Base-by-base conservation (phyloP, 2,797 vertebrate species). In the Ispidina picta region DNA sequence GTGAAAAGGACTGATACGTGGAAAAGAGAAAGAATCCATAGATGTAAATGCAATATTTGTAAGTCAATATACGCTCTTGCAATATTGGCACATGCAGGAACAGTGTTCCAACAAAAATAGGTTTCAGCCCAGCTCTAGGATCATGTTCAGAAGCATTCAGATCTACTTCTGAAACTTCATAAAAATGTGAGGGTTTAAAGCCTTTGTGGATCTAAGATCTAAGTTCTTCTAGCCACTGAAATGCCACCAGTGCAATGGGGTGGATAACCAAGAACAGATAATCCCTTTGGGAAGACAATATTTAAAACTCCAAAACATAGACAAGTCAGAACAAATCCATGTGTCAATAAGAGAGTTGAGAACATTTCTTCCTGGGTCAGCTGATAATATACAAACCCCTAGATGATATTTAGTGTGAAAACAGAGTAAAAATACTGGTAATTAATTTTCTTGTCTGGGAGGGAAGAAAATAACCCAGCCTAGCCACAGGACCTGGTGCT, bases 221-320 rank as follows among this genome's bases (percentile, higher is more conserved):
- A 83, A 93, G 86, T 66, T 73, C 46, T 93, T 72, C 87, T 59
- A 56, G 75, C 33, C 89, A 37, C 69, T 88, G 71, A 86, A 95
- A 94, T 63, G 37, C 54, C 76, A 65, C 46, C 49, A 79, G 68
- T 4, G 4, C 59, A 2, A 7, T 43, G 82, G 82, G 82, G 89
- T 89, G 81, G 80, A 90, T 96, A 94, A 96, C 43, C 59, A 92
- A 82, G 83, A 93, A 39, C 91, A 88, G 89, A 91, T 70, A 90
- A 82, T 86, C 83, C 56, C n/a, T 88, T 89, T 82, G 79, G 63
- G 88, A 94, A 86, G 63, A 56, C 39, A 89, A 43, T 73, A 72
- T 73, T 96, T 86, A 23, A 93, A 93, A 55, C 54, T 52, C 82
- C 49, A 12, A 63, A 86, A 76, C 43, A 84, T 0, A 78, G 75